Evolutionary conservation across 1,140 invertebrate species (phyloP), one percentile per base, ranked within the genome.

Genomic region (Thaumetopoea pityocampa): DNA sequence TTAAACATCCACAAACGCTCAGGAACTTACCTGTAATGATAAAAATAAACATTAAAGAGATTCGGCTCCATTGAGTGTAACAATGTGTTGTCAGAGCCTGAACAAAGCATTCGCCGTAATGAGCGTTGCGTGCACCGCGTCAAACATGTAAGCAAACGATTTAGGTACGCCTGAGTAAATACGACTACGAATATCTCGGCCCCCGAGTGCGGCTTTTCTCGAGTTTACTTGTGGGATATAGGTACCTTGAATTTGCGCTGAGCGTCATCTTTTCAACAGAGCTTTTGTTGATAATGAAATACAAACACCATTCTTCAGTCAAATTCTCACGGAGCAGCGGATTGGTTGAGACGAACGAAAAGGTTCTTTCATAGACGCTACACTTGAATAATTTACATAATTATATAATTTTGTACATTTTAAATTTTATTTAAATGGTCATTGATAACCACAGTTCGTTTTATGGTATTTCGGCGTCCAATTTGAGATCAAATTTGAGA

Each of bases 61-160:
- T 61, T 55, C 50, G 65, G 71, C 52, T 73, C 64, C 69, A 77
- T 80, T 63, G 76, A 64, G 69, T 67, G 65, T 78, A 79, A 77
- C 67, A 74, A 72, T 74, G 66, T 73, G 70, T 83, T 78, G 69
- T 72, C 66, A 79, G 80, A 81, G 76, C 68, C 59, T 71, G 73
- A 84, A 81, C 73, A 84, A 83, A 83, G 77, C 69, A 67, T 68
- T 71, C 55, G 55, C 69, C 72, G 51, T 84, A 84, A 84, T 84
- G 80, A 84, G 74, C 69, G 67, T 72, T 84, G 77, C 80, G 77
- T 84, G 76, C 65, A 67, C 67, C 69, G 72, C 71, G 77, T 84
- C 80, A 80, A 81, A 84, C 77, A 77, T 84, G 72, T 84, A 80
- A 80, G 77, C 71, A 84, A 84, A 84, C 80, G 82, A 81, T 78